Evolutionary conservation across 2,797 vertebrate genomes (phyloP), one percentile per base, ranked within the genome.

Genomic region (Propithecus deckenii): DNA sequence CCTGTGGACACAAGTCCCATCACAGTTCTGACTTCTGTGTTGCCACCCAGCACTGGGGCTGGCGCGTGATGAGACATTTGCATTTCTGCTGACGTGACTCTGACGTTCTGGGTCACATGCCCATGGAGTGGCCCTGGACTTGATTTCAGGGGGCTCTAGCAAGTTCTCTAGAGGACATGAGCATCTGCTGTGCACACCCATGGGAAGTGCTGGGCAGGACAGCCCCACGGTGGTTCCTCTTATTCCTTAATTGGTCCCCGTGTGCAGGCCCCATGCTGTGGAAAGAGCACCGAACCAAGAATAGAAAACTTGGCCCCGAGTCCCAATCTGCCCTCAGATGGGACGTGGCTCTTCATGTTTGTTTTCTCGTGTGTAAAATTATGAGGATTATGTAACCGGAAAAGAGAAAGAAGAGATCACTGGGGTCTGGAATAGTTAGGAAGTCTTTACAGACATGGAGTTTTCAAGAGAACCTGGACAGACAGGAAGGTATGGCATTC

Each of bases 311-410:
- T 2, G 10, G 72, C 48, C 61, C 30, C 18, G 0, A 23, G 9
- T 22, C 67, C 55, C 67, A 15, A 25, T 20, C 10, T 38, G 14
- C 46, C 32, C 69, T 59, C 35, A 2, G 43, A 23, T 1, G 55
- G 88, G 67, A 41, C 13, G 2, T 9, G 72, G 15, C 61, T 5
- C 61, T n/a, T 43, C 30, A 0, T 6, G 59, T 55, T 55, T 57
- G 88, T 59, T 25, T 65, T 30, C 92, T 93, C 87, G 22, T 15
- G 67, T 96, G 92, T 91, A 57, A 92, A 83, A 69, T n/a, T 55
- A 84, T 9, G 65, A 69, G 85, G 57, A 1, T 86, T 63, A 91
- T 12, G 52, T 80, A 93, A 96, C 38, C 9, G 20, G 43, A 67
- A 48, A 8, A 32, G 32, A 80, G 75, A n/a, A 38, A 41, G 57